A percentile compares a stretch with the other conserved stretches of the same genome.
Evolutionary conservation across 2,888 invertebrate species (phyloP).

Genomic region (Acrobasis suavella): DNA sequence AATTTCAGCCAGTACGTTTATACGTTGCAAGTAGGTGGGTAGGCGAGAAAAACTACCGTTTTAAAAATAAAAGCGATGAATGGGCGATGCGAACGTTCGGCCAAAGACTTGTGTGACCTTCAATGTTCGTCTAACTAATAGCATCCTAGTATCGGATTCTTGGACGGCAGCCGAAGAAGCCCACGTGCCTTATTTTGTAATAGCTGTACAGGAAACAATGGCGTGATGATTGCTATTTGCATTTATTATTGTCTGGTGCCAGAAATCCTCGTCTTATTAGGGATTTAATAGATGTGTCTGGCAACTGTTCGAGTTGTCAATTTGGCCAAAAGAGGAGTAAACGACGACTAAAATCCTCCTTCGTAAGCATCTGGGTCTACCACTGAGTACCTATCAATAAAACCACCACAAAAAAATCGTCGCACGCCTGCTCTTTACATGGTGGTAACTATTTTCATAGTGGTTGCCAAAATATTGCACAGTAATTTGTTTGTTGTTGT

Average conservation of each 20-base stretch:
- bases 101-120: conserved; percentile 39
- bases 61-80: conserved; percentile 49
- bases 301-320: too few relatives aligned
- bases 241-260: neutral
- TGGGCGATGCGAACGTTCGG: conserved; percentile 37
- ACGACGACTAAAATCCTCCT: too few relatives aligned
- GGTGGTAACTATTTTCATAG: too few relatives aligned
- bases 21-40: conserved; percentile 5
- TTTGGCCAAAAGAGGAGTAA: too few relatives aligned
- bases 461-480: too few relatives aligned
- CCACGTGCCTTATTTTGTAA: conserved; percentile 20
- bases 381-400: too few relatives aligned
- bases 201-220: conserved; percentile 17
- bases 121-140: conserved; percentile 19
- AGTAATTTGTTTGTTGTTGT: neutral
- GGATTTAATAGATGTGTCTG: neutral
- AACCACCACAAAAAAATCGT: too few relatives aligned
- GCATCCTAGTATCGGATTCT: conserved; percentile 32
- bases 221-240: conserved; percentile 3
- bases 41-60: conserved; percentile 23
- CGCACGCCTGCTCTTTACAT: too few relatives aligned
- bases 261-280: conserved; percentile 1
- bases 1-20: conserved; percentile 13
- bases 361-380: too few relatives aligned
- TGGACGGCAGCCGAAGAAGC: conserved; percentile 28